Conservation (phyloP, 92 coral and sea anemone genomes). For the Palythoa grandis region DNA sequence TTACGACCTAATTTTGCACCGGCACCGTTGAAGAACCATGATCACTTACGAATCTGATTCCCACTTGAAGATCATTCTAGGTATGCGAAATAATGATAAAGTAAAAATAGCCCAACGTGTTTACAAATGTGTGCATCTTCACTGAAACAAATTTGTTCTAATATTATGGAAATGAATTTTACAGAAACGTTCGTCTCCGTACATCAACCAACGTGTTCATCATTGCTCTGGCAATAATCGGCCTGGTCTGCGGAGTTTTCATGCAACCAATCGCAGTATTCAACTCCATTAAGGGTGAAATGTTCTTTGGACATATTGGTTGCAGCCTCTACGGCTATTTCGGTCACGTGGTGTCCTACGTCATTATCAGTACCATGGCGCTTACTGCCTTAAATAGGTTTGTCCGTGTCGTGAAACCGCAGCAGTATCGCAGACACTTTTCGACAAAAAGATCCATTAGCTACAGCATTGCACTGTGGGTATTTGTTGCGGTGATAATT, state of each 20-base stretch:
- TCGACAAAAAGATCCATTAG: constrained; percentile 18
- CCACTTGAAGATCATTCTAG: too few relatives aligned
- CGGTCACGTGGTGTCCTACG: constrained; percentile 39
- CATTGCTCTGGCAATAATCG: constrained; percentile 26
- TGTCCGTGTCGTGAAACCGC: constrained; percentile 43
- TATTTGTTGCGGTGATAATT: neutral
- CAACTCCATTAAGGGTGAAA: constrained; percentile 19
- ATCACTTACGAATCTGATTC: too few relatives aligned
- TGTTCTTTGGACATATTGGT: constrained; percentile 17
- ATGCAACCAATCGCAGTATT: constrained; percentile 30
- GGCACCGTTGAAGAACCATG: too few relatives aligned
- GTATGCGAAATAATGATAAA: too few relatives aligned
- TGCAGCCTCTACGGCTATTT: constrained; percentile 22
- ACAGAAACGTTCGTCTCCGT: constrained; percentile 30
- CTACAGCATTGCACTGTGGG: constrained; percentile 14
- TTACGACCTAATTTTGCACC: too few relatives aligned
- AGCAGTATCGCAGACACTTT: constrained; percentile 43
- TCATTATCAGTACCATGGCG: constrained; percentile 26
- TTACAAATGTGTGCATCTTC: too few relatives aligned
- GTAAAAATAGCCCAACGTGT: too few relatives aligned
- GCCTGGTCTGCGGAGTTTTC: constrained; percentile 15
- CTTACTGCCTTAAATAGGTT: constrained; percentile 33
- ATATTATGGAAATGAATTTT: neutral
- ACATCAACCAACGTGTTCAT: constrained; percentile 40
- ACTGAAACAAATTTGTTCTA: neutral